Evolutionary conservation across 2,888 invertebrate genomes (phyloP), one percentile per base, ranked within the genome.

Genomic region (Geophilus truncorum): DNA sequence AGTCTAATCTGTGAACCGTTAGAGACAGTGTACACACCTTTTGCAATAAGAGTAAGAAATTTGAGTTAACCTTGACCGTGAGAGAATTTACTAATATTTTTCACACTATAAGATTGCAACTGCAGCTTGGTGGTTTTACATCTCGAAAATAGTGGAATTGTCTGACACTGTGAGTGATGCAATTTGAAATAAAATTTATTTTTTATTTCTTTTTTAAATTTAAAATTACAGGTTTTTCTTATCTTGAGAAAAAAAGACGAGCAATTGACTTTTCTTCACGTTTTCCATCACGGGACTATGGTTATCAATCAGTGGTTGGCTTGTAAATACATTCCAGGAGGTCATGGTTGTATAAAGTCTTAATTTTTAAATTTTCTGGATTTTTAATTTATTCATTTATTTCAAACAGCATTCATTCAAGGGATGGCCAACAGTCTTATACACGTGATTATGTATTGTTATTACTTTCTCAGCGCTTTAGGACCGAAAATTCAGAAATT

Each of bases 261-360:
- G 2, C 77, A 77, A 34, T n/a, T 77, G 15, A 77, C 1, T 21
- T 77, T 77, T 36, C 77, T 77, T 1, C 77, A 77, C 7, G 12
- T 36, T 23, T 77, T 77, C 12, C 77, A 77, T 77, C 77, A 77
- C 7, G 77, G 77, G 2, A 77, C 77, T 6, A 77, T 77, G 77
- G 77, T 77, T 32, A 21, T 77, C 18, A 77, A 77, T n/a, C 77
- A 77, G 18, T 77, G 77, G 77, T 36, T 77, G 36, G 77, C 77
- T 36, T 36, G 34, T 18, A 77, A 77, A 36, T 77, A 21, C 21
- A 36, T 77, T 2, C 77, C 77, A 21, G 77, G 77, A 21, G 77
- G 77, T 4, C 77, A 77, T n/a, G 77, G 77, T 77, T 32, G 5
- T 32, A 28, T 40, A 40, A 40, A 40, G 9, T 15, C 6, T 12